Evolutionary conservation across 2,888 invertebrate genomes (phyloP).

Genomic region (Eupsilia transversa): DNA sequence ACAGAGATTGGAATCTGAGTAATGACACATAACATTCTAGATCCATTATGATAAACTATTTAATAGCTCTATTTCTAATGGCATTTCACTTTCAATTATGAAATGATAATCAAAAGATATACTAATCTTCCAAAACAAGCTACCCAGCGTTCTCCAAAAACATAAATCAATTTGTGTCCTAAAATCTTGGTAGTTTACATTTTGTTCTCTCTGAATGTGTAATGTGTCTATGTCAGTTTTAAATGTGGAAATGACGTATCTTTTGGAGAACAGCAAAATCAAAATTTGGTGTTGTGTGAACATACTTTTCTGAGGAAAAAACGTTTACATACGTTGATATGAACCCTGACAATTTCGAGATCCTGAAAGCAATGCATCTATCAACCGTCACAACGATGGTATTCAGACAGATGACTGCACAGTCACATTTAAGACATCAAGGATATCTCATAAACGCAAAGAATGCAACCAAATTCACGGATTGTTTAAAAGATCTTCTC

Average conservation of each 20-base stretch:
- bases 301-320: constrained; percentile 56
- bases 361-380: constrained; percentile 62
- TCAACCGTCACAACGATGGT: constrained; percentile 21
- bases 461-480: constrained; percentile 58
- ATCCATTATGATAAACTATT: constrained; percentile 18
- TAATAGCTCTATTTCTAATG: background rate
- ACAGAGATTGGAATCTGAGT: background rate
- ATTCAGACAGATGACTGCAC: constrained; percentile 8
- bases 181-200: constrained; percentile 28
- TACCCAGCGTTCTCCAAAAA: background rate
- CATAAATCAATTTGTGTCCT: background rate
- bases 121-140: background rate
- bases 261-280: background rate
- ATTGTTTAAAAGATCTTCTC: constrained; percentile 58
- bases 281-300: constrained; percentile 42
- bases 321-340: constrained; percentile 54
- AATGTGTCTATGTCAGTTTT: constrained; percentile 6
- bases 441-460: constrained; percentile 71
- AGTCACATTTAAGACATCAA: constrained; percentile 31
- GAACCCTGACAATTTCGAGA: constrained; percentile 29
- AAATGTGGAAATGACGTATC: background rate
- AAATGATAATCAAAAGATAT: background rate
- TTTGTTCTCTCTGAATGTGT: constrained; percentile 25
- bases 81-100: background rate
- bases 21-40: background rate